These are phyloP conservation scores for Menura novaehollandiae DNA, from an alignment of 2,113 vertebrate genomes.

Conservation along the genomic window DNA sequence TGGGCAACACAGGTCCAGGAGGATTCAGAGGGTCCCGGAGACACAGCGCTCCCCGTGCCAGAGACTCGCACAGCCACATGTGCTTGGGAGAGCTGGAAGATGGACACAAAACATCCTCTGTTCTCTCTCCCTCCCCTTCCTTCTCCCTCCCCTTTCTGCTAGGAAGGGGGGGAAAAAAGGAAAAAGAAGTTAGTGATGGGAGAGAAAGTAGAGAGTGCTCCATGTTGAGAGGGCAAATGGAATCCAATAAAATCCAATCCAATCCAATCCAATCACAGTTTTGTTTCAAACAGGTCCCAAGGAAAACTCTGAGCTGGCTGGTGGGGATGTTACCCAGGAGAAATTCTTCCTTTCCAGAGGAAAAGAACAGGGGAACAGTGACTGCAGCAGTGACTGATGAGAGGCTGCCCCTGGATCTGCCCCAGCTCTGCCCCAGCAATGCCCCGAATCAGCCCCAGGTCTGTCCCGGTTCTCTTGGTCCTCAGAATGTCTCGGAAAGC, in stretches of 20 bases:
- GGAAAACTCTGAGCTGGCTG: background rate
- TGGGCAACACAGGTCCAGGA: background rate
- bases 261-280: background rate
- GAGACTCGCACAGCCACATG: accelerated
- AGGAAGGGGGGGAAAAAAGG: background rate
- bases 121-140: background rate
- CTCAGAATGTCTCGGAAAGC: background rate
- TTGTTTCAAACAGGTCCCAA: background rate
- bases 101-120: accelerated
- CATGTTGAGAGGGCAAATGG: background rate
- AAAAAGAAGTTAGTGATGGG: background rate
- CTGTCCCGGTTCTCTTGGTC: background rate
- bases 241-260: background rate
- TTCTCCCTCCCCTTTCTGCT: background rate
- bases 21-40: background rate
- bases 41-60: accelerated
- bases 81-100: background rate
- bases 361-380: background rate
- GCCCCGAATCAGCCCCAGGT: accelerated
- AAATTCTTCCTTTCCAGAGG: background rate
- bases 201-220: background rate
- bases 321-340: background rate
- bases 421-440: background rate
- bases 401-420: background rate
- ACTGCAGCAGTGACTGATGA: background rate